phyloP scores from a whole-genome alignment of 2,113 vertebrate genomes.

The Channa maculata region DNA sequence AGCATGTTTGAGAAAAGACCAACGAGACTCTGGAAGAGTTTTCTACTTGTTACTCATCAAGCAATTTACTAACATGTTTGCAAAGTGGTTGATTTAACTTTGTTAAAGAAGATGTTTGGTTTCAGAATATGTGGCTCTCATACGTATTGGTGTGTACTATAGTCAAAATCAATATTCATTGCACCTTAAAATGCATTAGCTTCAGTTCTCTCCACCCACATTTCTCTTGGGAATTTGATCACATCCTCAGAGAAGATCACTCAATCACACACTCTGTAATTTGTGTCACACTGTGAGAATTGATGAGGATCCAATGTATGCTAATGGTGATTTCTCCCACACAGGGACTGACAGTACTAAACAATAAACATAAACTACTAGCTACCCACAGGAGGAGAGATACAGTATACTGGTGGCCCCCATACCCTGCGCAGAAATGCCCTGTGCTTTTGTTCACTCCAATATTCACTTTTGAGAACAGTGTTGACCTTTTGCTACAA shows the following conservation, averaged over 20 bases:
- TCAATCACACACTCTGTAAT: slow-evolving; percentile 50
- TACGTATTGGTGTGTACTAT: neutral
- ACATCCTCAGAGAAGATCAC: slow-evolving; percentile 37
- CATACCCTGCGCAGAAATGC: no score
- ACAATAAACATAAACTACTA: slow-evolving; percentile 56
- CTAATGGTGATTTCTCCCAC: slow-evolving; percentile 60
- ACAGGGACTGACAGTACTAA: slow-evolving; percentile 34
- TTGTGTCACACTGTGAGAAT: slow-evolving; percentile 59
- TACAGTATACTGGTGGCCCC: neutral
- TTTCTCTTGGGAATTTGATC: slow-evolving; percentile 35
- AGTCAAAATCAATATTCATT: neutral
- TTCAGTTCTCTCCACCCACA: neutral
- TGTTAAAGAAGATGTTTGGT: slow-evolving; percentile 14
- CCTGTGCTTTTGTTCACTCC: no score
- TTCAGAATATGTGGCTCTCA: neutral
- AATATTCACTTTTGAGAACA: neutral
- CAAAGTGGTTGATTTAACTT: slow-evolving; percentile 11
- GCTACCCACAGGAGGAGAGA: slow-evolving; percentile 46
- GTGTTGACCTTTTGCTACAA: slow-evolving; percentile 24
- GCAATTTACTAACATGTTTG: slow-evolving; percentile 18
- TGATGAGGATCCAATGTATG: slow-evolving; percentile 53
- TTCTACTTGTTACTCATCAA: neutral
- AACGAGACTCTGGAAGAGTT: neutral
- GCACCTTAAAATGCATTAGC: slow-evolving; percentile 1
- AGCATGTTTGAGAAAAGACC: slow-evolving; percentile 10